These are phyloP conservation scores for Tolypeutes matacus DNA, from an alignment of 2,797 vertebrate genomes.

Conservation along the genomic window DNA sequence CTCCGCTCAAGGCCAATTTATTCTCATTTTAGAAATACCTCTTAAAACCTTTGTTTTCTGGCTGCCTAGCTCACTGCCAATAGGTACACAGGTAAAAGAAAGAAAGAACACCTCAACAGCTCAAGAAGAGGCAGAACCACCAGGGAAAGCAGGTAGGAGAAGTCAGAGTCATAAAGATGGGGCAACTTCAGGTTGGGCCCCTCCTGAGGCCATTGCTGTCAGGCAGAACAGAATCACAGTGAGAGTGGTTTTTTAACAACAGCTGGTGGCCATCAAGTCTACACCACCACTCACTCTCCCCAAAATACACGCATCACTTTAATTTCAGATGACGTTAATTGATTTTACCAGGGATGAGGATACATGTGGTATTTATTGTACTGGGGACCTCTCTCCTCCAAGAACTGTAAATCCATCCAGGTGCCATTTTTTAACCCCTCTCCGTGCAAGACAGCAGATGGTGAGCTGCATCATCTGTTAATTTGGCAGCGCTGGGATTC, in stretches of 20 bases:
- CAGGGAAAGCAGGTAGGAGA: not conserved
- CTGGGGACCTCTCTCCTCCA: not conserved
- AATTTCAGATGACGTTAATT: not conserved
- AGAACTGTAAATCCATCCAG: not conserved
- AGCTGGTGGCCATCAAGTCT: not conserved
- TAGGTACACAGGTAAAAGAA: not conserved
- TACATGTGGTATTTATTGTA: not conserved
- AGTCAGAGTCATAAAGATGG: not conserved
- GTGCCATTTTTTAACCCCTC: not conserved
- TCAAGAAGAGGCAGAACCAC: not conserved
- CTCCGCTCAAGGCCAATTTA: not conserved
- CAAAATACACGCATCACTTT: not conserved
- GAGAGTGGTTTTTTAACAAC: not conserved
- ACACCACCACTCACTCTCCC: not conserved
- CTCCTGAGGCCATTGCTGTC: not conserved
- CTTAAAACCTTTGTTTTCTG: not conserved
- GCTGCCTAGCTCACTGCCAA: not conserved
- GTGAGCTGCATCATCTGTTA: not conserved
- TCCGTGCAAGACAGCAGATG: not conserved
- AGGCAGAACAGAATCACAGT: not conserved
- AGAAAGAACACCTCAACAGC: not conserved
- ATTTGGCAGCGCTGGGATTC: too few relatives aligned
- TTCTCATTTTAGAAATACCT: conserved; percentile 19
- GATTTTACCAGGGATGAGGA: not conserved
- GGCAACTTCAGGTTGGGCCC: not conserved